Evolutionary conservation across 1,140 invertebrate species (phyloP), one percentile per base, ranked within the genome.

Genomic region (Cephus cinctus): DNA sequence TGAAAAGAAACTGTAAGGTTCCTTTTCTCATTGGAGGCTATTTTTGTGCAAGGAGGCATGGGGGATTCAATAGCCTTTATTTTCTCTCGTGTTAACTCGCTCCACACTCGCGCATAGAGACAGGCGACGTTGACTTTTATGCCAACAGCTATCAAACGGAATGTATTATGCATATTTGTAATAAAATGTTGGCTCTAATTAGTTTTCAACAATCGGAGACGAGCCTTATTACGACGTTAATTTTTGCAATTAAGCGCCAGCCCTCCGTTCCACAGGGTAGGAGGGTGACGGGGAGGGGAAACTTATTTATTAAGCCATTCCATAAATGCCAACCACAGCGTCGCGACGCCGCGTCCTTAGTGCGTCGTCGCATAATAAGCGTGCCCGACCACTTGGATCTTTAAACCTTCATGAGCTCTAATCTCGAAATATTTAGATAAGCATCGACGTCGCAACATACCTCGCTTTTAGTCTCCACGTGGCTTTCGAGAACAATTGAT

Each of bases 11-110:
- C 61, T 65, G 69, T 69, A 64, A 71, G 69, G 68, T 72, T 69
- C 65, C 65, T 70, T 73, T 71, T 71, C 68, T 72, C 68, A 72
- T 73, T 73, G 69, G 59, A 66, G 64, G 69, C 67, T 72, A 71
- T 72, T 73, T 72, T 73, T 70, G 64, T 73, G 63, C 59, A 50
- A 22, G 35, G 34, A 49, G 52, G 42, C 42, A 47, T 31, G 36
- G 20, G 22, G 50, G 50, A 69, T 69, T 72, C 71, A 73, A 73
- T 73, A 67, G 69, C 65, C 62, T 73, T 73, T 73, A 73, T 73
- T 72, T 70, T 65, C 55, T 60, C 65, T 61, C 59, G 67, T 60
- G 59, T 70, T 71, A 69, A 71, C 55, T 55, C 47, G 38, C 52
- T 36, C 34, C 34, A 36, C 27, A 55, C 47, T 63, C 57, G 50